Conservation (phyloP, 1,140 invertebrate species). For the Bombus picipes region DNA sequence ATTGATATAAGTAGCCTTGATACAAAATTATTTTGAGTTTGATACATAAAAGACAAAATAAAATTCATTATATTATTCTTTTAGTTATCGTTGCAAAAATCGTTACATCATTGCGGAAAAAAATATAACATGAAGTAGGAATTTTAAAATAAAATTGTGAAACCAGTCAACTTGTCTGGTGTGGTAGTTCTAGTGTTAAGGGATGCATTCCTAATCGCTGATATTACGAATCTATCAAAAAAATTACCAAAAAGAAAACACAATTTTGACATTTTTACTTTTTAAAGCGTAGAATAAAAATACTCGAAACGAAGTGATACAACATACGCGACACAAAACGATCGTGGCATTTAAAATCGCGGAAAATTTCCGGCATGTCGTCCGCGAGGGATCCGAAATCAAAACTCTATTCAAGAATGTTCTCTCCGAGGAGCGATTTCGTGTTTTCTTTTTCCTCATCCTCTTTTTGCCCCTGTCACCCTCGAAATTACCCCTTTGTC, state of each 20-base stretch:
- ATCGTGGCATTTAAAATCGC: constrained; percentile 4
- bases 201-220: too few species aligned
- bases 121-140: too few species aligned
- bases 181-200: rapidly evolving
- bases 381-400: constrained; percentile 45
- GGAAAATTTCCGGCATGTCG: not conserved
- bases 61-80: too few species aligned
- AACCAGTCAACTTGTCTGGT: too few species aligned
- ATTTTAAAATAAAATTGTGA: too few species aligned
- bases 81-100: too few species aligned
- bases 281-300: not conserved
- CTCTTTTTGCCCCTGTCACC: not conserved
- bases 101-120: too few species aligned
- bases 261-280: not conserved
- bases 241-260: not conserved
- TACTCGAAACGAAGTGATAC: not conserved
- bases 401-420: constrained; percentile 56
- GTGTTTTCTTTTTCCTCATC: not conserved
- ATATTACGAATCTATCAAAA: not conserved
- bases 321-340: not conserved
- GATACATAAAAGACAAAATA: too few species aligned
- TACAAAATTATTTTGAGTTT: too few species aligned
- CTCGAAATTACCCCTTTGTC: constrained; percentile 51
- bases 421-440: constrained; percentile 28
- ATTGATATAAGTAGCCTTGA: too few species aligned